A percentile compares a stretch with the other conserved stretches of the same genome.
These are phyloP conservation scores for Bungarus multicinctus DNA, from an alignment of 2,113 vertebrate species.

Conservation along the genomic window DNA sequence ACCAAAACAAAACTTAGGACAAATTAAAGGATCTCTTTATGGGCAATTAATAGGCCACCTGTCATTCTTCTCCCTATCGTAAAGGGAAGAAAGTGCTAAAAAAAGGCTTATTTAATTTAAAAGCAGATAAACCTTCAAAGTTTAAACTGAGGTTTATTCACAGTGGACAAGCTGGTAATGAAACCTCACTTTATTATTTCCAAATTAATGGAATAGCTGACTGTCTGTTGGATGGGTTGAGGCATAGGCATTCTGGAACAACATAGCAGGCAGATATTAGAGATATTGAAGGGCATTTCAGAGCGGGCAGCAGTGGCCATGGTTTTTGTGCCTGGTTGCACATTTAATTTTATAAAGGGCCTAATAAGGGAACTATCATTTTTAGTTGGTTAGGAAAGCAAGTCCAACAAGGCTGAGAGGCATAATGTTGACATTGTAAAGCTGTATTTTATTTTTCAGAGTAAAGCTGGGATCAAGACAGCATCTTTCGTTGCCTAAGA, in stretches of 20 bases:
- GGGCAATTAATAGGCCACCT: background rate
- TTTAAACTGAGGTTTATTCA: background rate
- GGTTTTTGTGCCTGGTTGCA: background rate
- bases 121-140: background rate
- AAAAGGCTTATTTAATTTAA: background rate
- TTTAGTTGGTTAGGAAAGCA: background rate
- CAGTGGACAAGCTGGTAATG: background rate
- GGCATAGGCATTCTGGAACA: background rate
- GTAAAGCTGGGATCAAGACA: background rate
- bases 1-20: background rate
- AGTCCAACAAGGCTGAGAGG: background rate
- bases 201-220: background rate
- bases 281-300: background rate
- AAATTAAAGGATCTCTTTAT: background rate
- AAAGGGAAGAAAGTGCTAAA: background rate
- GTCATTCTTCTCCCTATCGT: background rate
- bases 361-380: background rate
- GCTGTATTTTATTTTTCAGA: background rate
- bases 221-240: background rate
- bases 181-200: background rate
- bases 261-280: background rate
- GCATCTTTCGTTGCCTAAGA: background rate
- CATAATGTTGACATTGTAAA: background rate
- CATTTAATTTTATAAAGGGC: background rate
- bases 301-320: background rate